Evolutionary conservation across 2,113 vertebrate species (phyloP).

Genomic region (Ctenomys sociabilis): DNA sequence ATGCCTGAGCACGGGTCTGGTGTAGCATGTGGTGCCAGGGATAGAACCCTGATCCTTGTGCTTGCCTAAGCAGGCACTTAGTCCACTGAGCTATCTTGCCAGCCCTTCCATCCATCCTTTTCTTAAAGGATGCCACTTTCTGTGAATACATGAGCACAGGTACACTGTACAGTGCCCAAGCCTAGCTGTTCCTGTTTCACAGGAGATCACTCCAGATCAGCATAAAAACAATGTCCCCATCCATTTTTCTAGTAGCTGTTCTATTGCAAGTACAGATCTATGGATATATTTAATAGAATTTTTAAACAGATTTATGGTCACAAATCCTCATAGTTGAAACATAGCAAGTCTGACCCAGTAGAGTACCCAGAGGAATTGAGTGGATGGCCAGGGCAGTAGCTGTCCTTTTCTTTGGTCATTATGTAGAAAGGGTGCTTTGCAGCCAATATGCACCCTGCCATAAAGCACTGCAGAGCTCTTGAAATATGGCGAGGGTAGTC

Average conservation of each 20-base stretch:
- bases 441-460: background rate
- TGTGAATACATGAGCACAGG: too few species aligned
- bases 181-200: background rate
- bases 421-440: background rate
- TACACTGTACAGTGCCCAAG: fast-evolving
- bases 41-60: too few species aligned
- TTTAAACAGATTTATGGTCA: background rate
- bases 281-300: background rate
- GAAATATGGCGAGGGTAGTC: fast-evolving
- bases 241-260: background rate
- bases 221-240: background rate
- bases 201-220: background rate
- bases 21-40: too few species aligned
- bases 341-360: background rate
- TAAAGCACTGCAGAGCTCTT: background rate
- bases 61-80: too few species aligned
- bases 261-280: background rate
- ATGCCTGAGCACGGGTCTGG: too few species aligned
- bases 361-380: background rate
- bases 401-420: background rate
- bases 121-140: background rate
- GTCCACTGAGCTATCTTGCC: too few species aligned
- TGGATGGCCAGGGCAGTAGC: background rate
- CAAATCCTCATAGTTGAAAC: background rate
- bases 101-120: background rate